phyloP scores from a whole-genome alignment of 2,888 invertebrate species.

The Taphrorychus bicolor region DNA sequence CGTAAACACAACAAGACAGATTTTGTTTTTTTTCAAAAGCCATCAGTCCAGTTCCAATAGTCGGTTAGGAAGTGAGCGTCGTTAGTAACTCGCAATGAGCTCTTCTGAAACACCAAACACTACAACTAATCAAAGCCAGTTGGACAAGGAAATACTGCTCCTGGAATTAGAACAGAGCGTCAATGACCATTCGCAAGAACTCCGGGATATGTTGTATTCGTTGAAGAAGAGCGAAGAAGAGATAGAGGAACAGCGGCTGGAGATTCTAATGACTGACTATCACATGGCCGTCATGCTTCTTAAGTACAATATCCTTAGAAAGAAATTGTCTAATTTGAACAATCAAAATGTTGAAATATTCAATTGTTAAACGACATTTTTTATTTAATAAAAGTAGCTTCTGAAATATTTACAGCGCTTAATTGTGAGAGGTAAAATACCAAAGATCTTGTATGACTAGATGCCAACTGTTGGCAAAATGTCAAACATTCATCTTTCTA shows the following conservation, averaged over 20 bases:
- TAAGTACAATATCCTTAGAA: background rate
- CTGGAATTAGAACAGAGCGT: background rate
- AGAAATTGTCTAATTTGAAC: background rate
- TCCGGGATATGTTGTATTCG: background rate
- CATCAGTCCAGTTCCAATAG: too few species aligned
- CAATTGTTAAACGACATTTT: too few species aligned
- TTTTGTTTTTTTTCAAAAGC: too few species aligned
- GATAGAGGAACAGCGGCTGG: constrained; percentile 3
- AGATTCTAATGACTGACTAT: constrained; percentile 12
- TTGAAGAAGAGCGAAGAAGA: constrained; percentile 2
- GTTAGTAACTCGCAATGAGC: background rate
- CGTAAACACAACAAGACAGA: too few species aligned
- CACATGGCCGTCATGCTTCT: background rate
- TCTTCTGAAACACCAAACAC: background rate
- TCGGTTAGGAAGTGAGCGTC: background rate
- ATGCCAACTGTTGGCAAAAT: too few species aligned
- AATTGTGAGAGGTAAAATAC: too few species aligned
- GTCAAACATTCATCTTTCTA: too few species aligned
- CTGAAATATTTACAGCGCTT: too few species aligned
- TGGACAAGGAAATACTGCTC: constrained; percentile 9
- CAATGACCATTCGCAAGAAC: background rate
- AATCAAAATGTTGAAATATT: background rate
- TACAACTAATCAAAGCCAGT: background rate
- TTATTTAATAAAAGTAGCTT: too few species aligned
- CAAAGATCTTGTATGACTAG: too few species aligned